Evolutionary conservation across 2,888 invertebrate genomes (phyloP).

Genomic region (Mystacides longicornis): DNA sequence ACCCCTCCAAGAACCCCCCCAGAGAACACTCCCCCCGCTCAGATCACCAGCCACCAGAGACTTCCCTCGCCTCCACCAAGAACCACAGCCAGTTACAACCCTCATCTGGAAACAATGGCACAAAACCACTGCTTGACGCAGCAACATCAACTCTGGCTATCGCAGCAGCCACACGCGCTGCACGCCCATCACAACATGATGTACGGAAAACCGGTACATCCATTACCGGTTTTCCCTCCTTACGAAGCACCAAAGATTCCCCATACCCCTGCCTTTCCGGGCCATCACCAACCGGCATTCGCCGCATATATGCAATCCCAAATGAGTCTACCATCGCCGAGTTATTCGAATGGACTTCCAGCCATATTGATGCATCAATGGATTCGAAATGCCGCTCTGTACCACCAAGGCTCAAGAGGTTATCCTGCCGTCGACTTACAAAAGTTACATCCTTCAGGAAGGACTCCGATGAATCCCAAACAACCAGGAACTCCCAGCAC

Average conservation of each 20-base stretch:
- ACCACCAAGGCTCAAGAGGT: constrained; percentile 49
- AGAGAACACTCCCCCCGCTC: constrained; percentile 37
- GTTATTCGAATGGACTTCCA: constrained; percentile 33
- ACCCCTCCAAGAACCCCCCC: constrained; percentile 71
- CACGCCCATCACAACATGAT: constrained; percentile 27
- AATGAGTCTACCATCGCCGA: constrained; percentile 46
- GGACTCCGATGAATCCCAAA: constrained; percentile 47
- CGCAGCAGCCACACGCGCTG: constrained; percentile 30
- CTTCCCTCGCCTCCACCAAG: constrained; percentile 8
- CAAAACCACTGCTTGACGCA: constrained; percentile 28
- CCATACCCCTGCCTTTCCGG: constrained; percentile 34
- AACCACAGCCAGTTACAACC: constrained; percentile 1
- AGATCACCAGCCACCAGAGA: constrained; percentile 5
- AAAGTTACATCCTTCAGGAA: constrained; percentile 40
- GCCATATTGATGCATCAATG: constrained; percentile 66
- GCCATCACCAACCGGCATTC: constrained; percentile 39
- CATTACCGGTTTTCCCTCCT: constrained; percentile 18
- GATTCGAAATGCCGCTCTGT: constrained; percentile 64
- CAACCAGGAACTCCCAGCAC: constrained; percentile 51
- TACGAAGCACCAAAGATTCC: constrained; percentile 20
- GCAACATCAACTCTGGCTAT: constrained; percentile 26
- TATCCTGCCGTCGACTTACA: constrained; percentile 47
- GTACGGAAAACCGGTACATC: constrained; percentile 33
- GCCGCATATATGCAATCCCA: constrained; percentile 44
- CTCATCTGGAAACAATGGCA: constrained; percentile 14